A percentile compares a stretch with the other conserved stretches of the same genome.
Conservation (phyloP, 2,888 invertebrate genomes). For the Dendrolimus pini region DNA sequence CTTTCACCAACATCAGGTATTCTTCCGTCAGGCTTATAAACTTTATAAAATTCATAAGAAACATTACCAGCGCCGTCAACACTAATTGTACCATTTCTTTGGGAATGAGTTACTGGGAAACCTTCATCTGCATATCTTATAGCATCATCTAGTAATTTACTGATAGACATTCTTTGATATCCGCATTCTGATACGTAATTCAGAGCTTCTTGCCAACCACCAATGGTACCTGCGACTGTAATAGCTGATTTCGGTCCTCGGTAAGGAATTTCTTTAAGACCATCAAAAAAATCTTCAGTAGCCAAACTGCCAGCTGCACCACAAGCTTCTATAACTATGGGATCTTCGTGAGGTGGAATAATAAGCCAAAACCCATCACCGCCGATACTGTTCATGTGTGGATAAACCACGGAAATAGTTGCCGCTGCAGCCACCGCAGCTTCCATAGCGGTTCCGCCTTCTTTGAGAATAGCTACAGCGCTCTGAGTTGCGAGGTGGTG, state of each 20-base stretch:
- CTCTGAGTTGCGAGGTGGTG: slow-evolving; percentile 62
- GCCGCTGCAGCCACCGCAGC: slow-evolving; percentile 63
- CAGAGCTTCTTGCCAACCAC: slow-evolving; percentile 64
- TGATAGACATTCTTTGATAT: slow-evolving; percentile 38
- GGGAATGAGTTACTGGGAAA: slow-evolving; percentile 40
- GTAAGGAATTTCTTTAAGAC: slow-evolving; percentile 37
- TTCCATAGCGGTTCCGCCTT: slow-evolving; percentile 64
- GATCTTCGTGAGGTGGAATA: slow-evolving; percentile 51
- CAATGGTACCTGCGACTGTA: slow-evolving; percentile 60
- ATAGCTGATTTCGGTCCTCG: slow-evolving; percentile 50
- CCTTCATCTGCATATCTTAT: slow-evolving; percentile 58
- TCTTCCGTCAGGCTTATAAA: slow-evolving; percentile 38
- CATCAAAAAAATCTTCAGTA: slow-evolving; percentile 38
- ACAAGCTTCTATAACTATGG: slow-evolving; percentile 58
- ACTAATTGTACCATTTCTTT: slow-evolving; percentile 17
- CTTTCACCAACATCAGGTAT: slow-evolving; percentile 40
- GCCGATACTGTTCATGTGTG: slow-evolving; percentile 63
- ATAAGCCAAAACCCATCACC: slow-evolving; percentile 66
- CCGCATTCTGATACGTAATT: slow-evolving; percentile 54
- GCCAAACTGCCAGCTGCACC: slow-evolving; percentile 56
- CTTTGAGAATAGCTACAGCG: slow-evolving; percentile 47
- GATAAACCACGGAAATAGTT: slow-evolving; percentile 58
- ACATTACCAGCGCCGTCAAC: slow-evolving; percentile 10
- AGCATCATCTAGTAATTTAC: slow-evolving; percentile 48
- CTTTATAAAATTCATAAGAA: slow-evolving; percentile 28